A percentile compares a stretch with the other conserved stretches of the same genome.
phyloP scores from a whole-genome alignment of 2,888 invertebrate genomes.

The Trissolcus japonicus region DNA sequence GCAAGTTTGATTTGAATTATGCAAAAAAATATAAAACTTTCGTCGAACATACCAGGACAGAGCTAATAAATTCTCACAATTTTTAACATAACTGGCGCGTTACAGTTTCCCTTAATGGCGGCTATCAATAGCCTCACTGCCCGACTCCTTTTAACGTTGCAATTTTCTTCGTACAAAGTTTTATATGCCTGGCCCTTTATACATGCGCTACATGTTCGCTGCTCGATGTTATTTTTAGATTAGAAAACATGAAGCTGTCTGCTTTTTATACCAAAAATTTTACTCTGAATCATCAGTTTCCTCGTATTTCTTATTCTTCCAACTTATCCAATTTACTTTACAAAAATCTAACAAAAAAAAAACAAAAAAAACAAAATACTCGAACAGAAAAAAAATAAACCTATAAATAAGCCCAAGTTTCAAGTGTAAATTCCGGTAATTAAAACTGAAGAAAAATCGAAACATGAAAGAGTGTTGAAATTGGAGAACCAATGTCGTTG shows the following conservation, averaged over 20 bases:
- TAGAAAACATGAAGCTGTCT: slow-evolving; percentile 20
- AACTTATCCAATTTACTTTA: too few species aligned
- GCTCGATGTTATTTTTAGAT: slow-evolving; percentile 30
- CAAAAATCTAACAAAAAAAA: too few species aligned
- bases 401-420: background rate
- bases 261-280: background rate
- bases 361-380: background rate
- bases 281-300: too few species aligned
- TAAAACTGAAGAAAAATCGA: slow-evolving; percentile 10
- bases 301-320: too few species aligned
- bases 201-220: slow-evolving; percentile 21
- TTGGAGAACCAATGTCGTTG: too few species aligned
- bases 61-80: too few species aligned
- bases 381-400: background rate
- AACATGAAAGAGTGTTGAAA: slow-evolving; percentile 16
- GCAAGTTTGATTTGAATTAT: too few species aligned
- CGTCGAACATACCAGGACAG: too few species aligned
- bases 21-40: too few species aligned
- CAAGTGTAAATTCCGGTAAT: too few species aligned
- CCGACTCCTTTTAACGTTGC: slow-evolving; percentile 27
- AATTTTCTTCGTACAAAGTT: slow-evolving; percentile 36
- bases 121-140: slow-evolving; percentile 33
- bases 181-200: slow-evolving; percentile 29
- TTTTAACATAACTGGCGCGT: background rate
- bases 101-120: slow-evolving; percentile 22